Evolutionary conservation across 2,797 vertebrate genomes (phyloP).

Genomic region (Sebastes trivittatus): DNA sequence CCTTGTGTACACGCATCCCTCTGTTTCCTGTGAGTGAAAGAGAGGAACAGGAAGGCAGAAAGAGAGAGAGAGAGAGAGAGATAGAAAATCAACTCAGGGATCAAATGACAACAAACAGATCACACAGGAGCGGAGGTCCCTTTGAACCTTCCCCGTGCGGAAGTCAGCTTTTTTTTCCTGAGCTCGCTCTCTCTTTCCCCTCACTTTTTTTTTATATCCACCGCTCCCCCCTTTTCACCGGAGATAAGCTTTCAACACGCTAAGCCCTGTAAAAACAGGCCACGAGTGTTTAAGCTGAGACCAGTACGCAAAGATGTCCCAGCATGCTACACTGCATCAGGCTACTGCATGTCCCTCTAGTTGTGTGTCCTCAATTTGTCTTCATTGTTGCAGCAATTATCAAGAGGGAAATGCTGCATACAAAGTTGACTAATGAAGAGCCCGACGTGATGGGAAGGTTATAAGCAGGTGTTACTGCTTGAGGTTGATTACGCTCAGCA

Average conservation of each 20-base stretch:
- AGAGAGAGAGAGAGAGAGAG: slow-evolving; percentile 20
- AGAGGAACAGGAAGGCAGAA: slow-evolving; percentile 51
- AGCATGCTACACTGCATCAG: slow-evolving; percentile 44
- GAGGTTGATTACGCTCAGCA: neutral
- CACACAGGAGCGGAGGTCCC: slow-evolving; percentile 56
- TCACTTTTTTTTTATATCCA: slow-evolving; percentile 15
- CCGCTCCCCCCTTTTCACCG: slow-evolving; percentile 31
- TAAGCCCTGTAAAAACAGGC: slow-evolving; percentile 66
- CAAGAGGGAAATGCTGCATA: neutral
- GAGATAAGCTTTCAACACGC: slow-evolving; percentile 68
- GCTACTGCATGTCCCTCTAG: neutral
- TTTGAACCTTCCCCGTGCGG: slow-evolving; percentile 59
- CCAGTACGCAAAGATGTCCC: slow-evolving; percentile 72
- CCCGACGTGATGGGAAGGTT: neutral
- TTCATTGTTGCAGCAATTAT: neutral
- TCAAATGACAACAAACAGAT: slow-evolving; percentile 75
- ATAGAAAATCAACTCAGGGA: slow-evolving; percentile 56
- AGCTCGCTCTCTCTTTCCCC: slow-evolving; percentile 29
- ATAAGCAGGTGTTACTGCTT: neutral
- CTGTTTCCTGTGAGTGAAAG: slow-evolving; percentile 54
- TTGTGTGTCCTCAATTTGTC: neutral
- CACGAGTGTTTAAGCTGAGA: slow-evolving; percentile 63
- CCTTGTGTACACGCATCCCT: slow-evolving; percentile 42
- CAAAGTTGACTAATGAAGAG: neutral
- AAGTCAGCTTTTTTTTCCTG: slow-evolving; percentile 56